phyloP scores from a whole-genome alignment of 1,140 invertebrate species.

The Andricus grossulariae region DNA sequence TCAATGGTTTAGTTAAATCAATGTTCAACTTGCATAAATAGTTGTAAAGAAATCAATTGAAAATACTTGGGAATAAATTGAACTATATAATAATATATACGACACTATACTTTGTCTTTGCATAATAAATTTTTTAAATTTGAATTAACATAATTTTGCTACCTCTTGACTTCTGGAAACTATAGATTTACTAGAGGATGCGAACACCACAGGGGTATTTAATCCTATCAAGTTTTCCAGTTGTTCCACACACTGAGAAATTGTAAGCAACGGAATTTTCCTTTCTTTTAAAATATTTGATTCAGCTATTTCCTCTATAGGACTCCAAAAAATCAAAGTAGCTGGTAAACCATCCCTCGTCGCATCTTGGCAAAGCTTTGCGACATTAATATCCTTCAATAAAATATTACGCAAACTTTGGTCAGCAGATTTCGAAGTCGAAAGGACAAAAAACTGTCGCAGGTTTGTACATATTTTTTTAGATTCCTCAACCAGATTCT shows the following conservation, averaged over 20 bases:
- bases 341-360: neutral
- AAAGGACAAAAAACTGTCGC: slow-evolving; percentile 45
- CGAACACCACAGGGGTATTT: neutral
- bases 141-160: neutral
- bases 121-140: too few relatives aligned
- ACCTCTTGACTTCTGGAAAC: neutral
- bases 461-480: slow-evolving; percentile 32
- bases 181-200: neutral
- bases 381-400: neutral
- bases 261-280: neutral
- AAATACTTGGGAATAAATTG: too few relatives aligned
- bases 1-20: too few relatives aligned
- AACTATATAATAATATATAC: too few relatives aligned
- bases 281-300: neutral
- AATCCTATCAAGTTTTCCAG: neutral
- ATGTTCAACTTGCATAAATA: too few relatives aligned
- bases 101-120: too few relatives aligned
- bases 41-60: too few relatives aligned
- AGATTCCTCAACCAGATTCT: slow-evolving; percentile 45
- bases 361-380: neutral
- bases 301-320: neutral
- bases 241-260: neutral
- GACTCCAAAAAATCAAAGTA: neutral
- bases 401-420: neutral
- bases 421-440: neutral